Evolutionary conservation across 2,797 vertebrate genomes (phyloP), one percentile per base, ranked within the genome.

Genomic region (Gadopsis bispinosus): DNA sequence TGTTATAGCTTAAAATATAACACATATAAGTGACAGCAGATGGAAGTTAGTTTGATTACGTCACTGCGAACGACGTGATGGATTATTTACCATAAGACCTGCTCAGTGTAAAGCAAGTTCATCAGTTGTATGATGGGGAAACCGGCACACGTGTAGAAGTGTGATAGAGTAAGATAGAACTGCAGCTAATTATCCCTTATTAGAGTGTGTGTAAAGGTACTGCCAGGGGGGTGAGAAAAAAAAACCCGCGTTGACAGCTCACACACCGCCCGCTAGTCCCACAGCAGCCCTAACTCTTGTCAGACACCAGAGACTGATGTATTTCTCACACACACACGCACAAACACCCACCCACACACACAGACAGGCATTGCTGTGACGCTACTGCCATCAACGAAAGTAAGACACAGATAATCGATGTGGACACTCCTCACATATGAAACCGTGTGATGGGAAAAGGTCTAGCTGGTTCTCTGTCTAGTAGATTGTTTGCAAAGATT

Each of bases 171-270:
- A 85, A 89, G 85, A 92, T 88, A 91, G 91, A 89, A 80, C 88
- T 73, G 78, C 56, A 55, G 82, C 89, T 92, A 94, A 94, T 94
- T 93, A 92, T 87, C 69, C 87, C 88, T 89, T 91, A 91, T 91
- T 89, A 87, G 73, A 80, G 76, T 54, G 77, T 92, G 88, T 89
- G 88, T 91, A 88, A 89, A 91, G 91, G 85, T 92, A 87, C 79
- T 87, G 84, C 80, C 75, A 73, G 55, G 78, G 74, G 84, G 77
- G 81, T 76, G 90, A 75, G 86, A 83, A 80, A 65, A 55, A 65
- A 55, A 61, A 81, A 10, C 60, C 69, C 51, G 89, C 47, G 89
- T 89, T 94, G 93, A 95, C 93, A 94, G 91, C 90, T 95, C 91
- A 92, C 93, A 93, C 87, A 80, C 84, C 47, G 48, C 85, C 83